Evolutionary conservation across 2,888 invertebrate genomes (phyloP).

Genomic region (Rutpela maculata): DNA sequence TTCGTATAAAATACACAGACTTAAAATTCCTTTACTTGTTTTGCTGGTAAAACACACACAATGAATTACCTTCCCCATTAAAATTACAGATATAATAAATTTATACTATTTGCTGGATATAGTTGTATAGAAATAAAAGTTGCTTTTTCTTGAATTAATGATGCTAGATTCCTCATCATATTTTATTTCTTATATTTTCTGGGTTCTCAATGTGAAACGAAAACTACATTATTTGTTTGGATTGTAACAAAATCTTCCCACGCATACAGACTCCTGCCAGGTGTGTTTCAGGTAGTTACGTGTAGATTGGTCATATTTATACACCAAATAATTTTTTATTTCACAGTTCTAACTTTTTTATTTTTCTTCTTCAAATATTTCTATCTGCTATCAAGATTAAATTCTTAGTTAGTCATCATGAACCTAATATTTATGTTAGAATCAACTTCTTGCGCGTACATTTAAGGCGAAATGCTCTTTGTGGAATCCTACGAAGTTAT

Average conservation of each 20-base stretch:
- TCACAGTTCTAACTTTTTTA: background rate
- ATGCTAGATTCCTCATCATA: background rate
- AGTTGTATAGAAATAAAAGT: background rate
- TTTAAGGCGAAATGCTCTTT: no score
- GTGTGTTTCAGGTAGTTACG: no score
- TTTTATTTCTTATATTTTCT: background rate
- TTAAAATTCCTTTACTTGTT: no score
- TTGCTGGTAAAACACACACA: no score
- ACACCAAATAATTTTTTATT: background rate
- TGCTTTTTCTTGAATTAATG: background rate
- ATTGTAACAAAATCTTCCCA: background rate
- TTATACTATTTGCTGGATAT: background rate
- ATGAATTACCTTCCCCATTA: no score
- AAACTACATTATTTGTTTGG: background rate
- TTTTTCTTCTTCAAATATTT: background rate
- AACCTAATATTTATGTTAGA: no score
- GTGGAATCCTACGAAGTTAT: no score
- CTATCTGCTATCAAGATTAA: background rate
- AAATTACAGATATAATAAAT: no score
- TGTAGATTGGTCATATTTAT: background rate
- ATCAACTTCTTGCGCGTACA: no score
- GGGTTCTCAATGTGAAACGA: background rate
- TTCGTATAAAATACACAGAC: no score
- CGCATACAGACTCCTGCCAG: no score
- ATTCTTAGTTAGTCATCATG: no score